A percentile compares a stretch with the other conserved stretches of the same genome.
phyloP scores from a whole-genome alignment of 1,140 invertebrate genomes.

The Hestina assimilis region DNA sequence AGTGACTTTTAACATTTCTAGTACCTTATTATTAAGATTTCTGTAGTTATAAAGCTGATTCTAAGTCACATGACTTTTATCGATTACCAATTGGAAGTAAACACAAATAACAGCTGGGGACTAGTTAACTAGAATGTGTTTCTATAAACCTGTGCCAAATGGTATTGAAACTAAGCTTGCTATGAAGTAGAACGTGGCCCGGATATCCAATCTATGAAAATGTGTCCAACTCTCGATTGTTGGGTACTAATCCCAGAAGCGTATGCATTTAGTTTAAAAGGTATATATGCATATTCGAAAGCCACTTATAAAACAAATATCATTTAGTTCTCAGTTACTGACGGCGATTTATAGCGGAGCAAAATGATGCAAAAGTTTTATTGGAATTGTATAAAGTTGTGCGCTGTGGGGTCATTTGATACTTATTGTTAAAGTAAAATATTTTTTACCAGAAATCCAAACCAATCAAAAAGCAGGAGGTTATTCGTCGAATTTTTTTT shows the following conservation, averaged over 20 bases:
- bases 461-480: too few relatives aligned
- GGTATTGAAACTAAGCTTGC: slow-evolving; percentile 13
- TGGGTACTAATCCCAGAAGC: slow-evolving; percentile 5
- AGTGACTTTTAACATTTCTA: too few relatives aligned
- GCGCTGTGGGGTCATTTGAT: too few relatives aligned
- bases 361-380: not conserved
- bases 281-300: slow-evolving; percentile 6
- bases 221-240: not conserved
- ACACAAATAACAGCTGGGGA: not conserved
- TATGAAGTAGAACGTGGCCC: slow-evolving; percentile 4
- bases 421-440: too few relatives aligned
- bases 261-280: slow-evolving; percentile 5
- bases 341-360: not conserved
- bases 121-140: not conserved
- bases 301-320: not conserved
- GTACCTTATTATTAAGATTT: too few relatives aligned
- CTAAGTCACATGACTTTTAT: too few relatives aligned
- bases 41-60: too few relatives aligned
- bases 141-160: slow-evolving; percentile 1
- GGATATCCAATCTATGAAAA: slow-evolving; percentile 17
- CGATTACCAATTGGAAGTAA: too few relatives aligned
- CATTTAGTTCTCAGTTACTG: not conserved
- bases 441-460: too few relatives aligned
- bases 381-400: too few relatives aligned
- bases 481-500: too few relatives aligned